Base-by-base conservation (phyloP, 1,140 invertebrate species). In the Globodera rostochiensis region DNA sequence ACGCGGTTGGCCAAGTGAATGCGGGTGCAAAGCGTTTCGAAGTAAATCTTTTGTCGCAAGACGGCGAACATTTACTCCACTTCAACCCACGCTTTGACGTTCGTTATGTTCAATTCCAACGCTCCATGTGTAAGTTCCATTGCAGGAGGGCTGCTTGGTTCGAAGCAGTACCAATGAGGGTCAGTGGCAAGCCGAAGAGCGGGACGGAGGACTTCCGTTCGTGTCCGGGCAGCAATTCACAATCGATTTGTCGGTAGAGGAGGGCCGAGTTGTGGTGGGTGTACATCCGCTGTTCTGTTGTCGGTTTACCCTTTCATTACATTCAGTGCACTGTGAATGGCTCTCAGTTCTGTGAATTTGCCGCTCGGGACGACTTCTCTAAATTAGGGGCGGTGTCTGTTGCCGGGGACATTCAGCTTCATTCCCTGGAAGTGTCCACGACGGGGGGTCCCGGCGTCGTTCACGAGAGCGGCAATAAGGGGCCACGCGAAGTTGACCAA, bases 251-350 rank as follows among this genome's bases (percentile, higher is more conserved):
- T 53, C 71, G 4, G 64, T 74, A 21, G 64, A 77, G 69, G 57
- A 69, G 25, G 66, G 74, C 47, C 25, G 21, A 74, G 36, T 71
- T 71, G 21, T 19, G 67, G 77, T 81, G 46, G 77, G 64, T 47
- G 80, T 57, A 19, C 66, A 66, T 25, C n/a, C 19, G 21, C 19
- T 47, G 25, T 64, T 13, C 45, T 19, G 5, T 50, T 78, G 13
- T 25, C 36, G 13, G 64, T 79, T 71, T 45, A 15, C 49, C 74
- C 25, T 45, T 19, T 36, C 60, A 8, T 47, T n/a, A 19, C 45
- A 19, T 81, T 53, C n/a, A 79, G 80, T 77, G 80, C n/a, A 66
- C 73, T 45, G 80, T 79, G 15, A 79, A 81, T 57, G 80, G 74
- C 13, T 67, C 47, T 21, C 71, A 74, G 25, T 74, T 74, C 66